Evolutionary conservation across 2,113 vertebrate genomes (phyloP), one percentile per base, ranked within the genome.

Genomic region (Mesoclemmys tuberculata): DNA sequence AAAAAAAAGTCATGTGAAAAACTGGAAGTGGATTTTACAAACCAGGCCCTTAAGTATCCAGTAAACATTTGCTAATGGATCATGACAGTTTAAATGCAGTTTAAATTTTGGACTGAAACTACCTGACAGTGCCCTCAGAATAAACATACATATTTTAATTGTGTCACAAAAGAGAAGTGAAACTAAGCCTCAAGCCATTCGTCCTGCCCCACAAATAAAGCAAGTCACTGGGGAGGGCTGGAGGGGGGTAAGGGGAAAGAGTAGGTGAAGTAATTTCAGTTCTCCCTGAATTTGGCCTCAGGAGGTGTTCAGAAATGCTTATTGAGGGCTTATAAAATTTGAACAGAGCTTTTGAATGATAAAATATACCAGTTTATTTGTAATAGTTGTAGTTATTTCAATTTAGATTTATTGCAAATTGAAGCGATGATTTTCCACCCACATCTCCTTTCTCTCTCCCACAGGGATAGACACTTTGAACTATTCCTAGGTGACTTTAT

Each of bases 1-100:
- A 8, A 8, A n/a, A 64, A n/a, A 8, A 38, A 68, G n/a, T 71
- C 46, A 31, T 46, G 7, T 0, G 0, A 1, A 38, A 48, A n/a
- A 26, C n/a, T 11, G 84, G 4, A 1, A 26, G 44, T 6, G 35
- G 35, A 71, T 71, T 71, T 71, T 38, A n/a, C n/a, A 71, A 71
- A 51, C 18, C 74, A 31, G 5, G 7, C 7, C n/a, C n/a, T 46
- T 71, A n/a, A 71, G 64, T 71, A 11, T 22, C 3, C 11, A 29
- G 24, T 11, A 55, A 38, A 1, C 1, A 1, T 52, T 46, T 31
- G 51, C 16, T 19, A 31, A 38, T 19, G 26, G 12, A 21, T 24
- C n/a, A 10, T 21, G 10, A 26, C 74, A 27, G 2, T 2, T 2
- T 82, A 52, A 31, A n/a, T 46, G 26, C 38, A 77, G 74, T 77